phyloP scores from a whole-genome alignment of 1,140 invertebrate species.

The Rhopalosiphum padi region DNA sequence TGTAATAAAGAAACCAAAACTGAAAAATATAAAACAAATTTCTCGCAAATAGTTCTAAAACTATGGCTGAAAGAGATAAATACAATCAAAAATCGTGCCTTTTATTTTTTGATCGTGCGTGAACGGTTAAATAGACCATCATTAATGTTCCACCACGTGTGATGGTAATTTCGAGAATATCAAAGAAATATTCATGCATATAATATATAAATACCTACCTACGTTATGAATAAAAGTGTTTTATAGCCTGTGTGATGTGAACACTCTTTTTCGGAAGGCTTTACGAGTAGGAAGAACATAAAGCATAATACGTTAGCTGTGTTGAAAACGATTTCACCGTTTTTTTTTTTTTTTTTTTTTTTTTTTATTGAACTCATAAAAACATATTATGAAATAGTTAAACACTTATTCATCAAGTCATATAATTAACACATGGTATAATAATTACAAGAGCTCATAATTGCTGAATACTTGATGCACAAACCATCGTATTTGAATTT shows the following conservation, averaged over 20 bases:
- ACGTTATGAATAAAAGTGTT: constrained; percentile 47
- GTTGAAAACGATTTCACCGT: constrained; percentile 50
- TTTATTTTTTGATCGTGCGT: neutral
- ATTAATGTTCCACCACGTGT: constrained; percentile 32
- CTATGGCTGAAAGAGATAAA: neutral
- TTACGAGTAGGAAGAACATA: constrained; percentile 55
- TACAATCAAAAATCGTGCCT: neutral
- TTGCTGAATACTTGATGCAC: neutral
- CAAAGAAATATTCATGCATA: constrained; percentile 20
- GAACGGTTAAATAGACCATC: constrained; percentile 9
- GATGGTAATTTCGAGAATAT: constrained; percentile 40
- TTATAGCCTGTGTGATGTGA: constrained; percentile 37
- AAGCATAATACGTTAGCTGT: constrained; percentile 42
- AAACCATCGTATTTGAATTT: neutral
- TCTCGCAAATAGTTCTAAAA: neutral
- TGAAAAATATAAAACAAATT: neutral
- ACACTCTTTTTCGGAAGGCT: constrained; percentile 39
- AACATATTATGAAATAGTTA: constrained; percentile 47
- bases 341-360: constrained; percentile 46
- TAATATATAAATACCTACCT: constrained; percentile 44
- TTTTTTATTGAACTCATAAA: constrained; percentile 56
- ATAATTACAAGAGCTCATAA: constrained; percentile 11
- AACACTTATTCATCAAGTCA: constrained; percentile 23
- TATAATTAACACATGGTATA: constrained; percentile 50
- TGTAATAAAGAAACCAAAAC: neutral